These are phyloP conservation scores for Pristionchus maxplancki DNA, from an alignment of 2,888 invertebrate species.

Conservation along the genomic window DNA sequence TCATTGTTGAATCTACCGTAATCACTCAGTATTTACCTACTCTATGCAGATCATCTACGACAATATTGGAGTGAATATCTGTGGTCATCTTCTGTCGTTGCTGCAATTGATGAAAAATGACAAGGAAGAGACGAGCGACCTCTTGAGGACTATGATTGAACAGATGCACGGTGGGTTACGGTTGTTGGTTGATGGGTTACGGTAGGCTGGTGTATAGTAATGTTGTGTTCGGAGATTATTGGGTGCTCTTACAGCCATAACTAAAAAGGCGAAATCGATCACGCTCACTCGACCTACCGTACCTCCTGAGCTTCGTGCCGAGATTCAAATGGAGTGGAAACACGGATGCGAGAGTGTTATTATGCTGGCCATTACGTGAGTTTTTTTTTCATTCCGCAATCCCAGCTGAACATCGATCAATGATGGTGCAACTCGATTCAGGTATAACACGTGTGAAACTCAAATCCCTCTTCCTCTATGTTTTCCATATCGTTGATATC, in stretches of 20 bases:
- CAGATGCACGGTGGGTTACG: conserved; percentile 38
- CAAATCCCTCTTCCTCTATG: too few relatives aligned
- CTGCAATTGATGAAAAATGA: neutral
- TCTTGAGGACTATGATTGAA: neutral
- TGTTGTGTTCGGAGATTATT: neutral
- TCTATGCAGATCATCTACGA: conserved; percentile 36
- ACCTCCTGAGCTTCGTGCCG: neutral
- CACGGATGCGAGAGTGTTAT: conserved; percentile 1
- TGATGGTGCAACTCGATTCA: neutral
- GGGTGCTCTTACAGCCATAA: neutral
- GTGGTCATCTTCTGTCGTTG: neutral
- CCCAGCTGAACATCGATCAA: neutral
- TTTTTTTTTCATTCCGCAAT: neutral
- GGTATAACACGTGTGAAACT: neutral
- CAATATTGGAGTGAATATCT: conserved; percentile 11
- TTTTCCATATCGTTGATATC: neutral
- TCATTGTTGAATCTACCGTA: neutral
- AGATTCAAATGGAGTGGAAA: neutral
- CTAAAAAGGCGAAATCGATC: neutral
- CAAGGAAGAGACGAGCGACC: neutral
- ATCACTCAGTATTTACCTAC: too few relatives aligned
- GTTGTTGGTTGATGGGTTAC: neutral
- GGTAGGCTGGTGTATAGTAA: neutral
- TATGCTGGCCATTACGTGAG: neutral
- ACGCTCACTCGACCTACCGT: conserved; percentile 32